Evolutionary conservation across 2,888 invertebrate species (phyloP).

Genomic region (Macrophya alboannulata): DNA sequence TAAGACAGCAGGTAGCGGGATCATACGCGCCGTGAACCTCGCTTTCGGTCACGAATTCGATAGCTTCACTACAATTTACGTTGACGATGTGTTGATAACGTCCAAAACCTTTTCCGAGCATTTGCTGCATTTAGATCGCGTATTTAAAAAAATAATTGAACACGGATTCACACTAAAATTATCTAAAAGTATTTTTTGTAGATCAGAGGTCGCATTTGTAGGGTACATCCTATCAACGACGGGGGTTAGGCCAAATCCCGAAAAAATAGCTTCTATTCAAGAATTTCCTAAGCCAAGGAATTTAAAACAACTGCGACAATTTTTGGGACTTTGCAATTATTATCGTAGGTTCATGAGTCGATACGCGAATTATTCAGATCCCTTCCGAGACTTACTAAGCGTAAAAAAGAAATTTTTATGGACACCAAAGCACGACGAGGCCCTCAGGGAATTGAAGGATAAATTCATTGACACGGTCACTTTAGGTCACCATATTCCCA

Average conservation of each 20-base stretch:
- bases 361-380: neutral
- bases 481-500: conserved; percentile 20
- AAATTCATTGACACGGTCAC: conserved; percentile 27
- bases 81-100: conserved; percentile 49
- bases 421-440: neutral
- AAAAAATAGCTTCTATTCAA: conserved; percentile 62
- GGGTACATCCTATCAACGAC: conserved; percentile 24
- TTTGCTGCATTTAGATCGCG: conserved; percentile 58
- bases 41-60: conserved; percentile 47
- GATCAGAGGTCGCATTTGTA: conserved; percentile 46
- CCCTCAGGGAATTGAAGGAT: conserved; percentile 9
- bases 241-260: conserved; percentile 55
- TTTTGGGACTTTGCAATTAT: conserved; percentile 58
- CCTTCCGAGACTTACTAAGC: neutral
- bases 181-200: conserved; percentile 65
- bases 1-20: neutral
- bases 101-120: conserved; percentile 51
- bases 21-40: neutral
- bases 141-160: conserved; percentile 61
- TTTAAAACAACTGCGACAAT: conserved; percentile 63
- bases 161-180: conserved; percentile 65
- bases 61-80: conserved; percentile 2
- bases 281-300: conserved; percentile 65
- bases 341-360: conserved; percentile 51
- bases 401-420: neutral